Conservation (phyloP, 2,113 vertebrate genomes). For the Potamarius usumacintae region DNA sequence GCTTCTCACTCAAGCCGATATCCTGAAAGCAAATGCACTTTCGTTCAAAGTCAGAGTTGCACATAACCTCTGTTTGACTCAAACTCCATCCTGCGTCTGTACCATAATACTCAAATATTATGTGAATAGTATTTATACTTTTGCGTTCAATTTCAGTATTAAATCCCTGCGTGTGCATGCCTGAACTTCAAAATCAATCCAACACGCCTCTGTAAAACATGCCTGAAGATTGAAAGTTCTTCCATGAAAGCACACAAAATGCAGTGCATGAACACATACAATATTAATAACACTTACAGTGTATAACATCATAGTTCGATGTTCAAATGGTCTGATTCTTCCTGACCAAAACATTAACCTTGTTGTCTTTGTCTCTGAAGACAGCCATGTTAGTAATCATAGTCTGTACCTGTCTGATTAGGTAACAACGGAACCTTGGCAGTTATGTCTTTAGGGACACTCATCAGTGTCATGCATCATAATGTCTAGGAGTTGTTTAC, state of each 20-base stretch:
- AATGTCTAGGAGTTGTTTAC: not conserved
- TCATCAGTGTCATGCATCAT: constrained; percentile 10
- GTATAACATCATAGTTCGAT: not conserved
- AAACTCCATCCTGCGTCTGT: too few species aligned
- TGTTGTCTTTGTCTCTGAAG: not conserved
- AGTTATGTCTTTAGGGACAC: not conserved
- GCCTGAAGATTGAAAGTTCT: not conserved
- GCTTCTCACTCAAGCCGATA: too few species aligned
- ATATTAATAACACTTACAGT: not conserved
- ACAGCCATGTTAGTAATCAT: constrained; percentile 7
- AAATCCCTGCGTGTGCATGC: not conserved
- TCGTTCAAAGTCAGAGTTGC: too few species aligned
- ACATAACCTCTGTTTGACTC: too few species aligned
- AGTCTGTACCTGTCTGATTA: constrained; percentile 3
- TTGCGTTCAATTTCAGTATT: not conserved
- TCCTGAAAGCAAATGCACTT: too few species aligned
- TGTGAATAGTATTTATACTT: too few species aligned
- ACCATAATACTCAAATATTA: too few species aligned
- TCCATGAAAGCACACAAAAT: not conserved
- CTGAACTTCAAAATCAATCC: too few species aligned
- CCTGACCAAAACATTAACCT: not conserved
- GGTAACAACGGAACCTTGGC: constrained; percentile 12
- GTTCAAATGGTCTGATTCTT: not conserved
- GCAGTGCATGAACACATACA: not conserved
- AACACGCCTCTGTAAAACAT: not conserved